A percentile compares a stretch with the other conserved stretches of the same genome.
Evolutionary conservation across 2,113 vertebrate species (phyloP).

Genomic region (Vulpes vulpes): DNA sequence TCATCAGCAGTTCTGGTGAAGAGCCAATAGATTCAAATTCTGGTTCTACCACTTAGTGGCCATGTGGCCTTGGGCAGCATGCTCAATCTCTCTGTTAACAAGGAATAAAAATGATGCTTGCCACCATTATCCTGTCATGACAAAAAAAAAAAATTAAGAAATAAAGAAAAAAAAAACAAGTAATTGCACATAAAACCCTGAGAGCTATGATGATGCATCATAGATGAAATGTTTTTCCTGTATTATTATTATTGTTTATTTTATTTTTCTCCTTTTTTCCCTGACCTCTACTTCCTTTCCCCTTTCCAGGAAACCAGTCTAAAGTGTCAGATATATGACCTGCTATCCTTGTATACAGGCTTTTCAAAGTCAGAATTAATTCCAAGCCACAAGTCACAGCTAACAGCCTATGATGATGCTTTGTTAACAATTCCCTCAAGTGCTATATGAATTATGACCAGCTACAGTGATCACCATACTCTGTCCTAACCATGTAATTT

Average conservation of each 20-base stretch:
- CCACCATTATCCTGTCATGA: not conserved
- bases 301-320: conserved; percentile 13
- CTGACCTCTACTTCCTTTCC: not conserved
- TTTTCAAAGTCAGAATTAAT: conserved; percentile 65
- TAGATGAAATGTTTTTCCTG: not conserved
- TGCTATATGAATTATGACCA: not conserved
- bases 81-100: not conserved
- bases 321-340: conserved; percentile 19
- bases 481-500: conserved; percentile 51
- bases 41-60: not conserved
- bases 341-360: conserved; percentile 41
- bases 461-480: not conserved
- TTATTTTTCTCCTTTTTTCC: not conserved
- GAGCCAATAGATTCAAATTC: not conserved
- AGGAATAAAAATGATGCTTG: not conserved
- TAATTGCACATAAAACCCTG: not conserved
- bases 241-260: not conserved
- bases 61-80: not conserved
- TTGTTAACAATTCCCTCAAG: conserved; percentile 16
- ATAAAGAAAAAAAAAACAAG: not conserved
- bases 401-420: not conserved
- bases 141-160: not conserved
- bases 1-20: not conserved
- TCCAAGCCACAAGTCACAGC: conserved; percentile 53
- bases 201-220: rapidly evolving